Evolutionary conservation across 1,140 invertebrate species (phyloP).

Genomic region (Anagrus nilaparvatae): DNA sequence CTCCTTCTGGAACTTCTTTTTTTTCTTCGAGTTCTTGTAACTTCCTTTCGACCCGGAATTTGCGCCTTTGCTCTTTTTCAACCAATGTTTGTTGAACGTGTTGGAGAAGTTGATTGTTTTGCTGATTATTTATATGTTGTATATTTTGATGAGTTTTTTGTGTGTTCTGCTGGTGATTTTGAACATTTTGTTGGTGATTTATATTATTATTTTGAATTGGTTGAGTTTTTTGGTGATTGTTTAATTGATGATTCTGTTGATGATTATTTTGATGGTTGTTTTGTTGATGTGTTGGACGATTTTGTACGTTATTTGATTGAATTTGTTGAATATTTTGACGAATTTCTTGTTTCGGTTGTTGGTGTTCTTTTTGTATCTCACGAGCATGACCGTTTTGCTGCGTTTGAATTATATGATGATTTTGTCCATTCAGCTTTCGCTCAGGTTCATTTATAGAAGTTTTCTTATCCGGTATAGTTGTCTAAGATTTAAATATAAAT

Average conservation of each 20-base stretch:
- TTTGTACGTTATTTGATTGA: not conserved
- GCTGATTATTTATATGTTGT: not conserved
- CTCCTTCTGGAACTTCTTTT: constrained; percentile 40
- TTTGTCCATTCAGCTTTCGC: too few relatives aligned
- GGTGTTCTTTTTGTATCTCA: not conserved
- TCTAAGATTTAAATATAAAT: too few relatives aligned
- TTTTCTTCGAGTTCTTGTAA: constrained; percentile 65
- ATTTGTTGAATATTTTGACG: not conserved
- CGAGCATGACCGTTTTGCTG: too few relatives aligned
- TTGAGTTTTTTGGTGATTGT: constrained; percentile 26
- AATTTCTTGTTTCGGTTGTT: not conserved
- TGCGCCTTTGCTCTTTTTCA: constrained; percentile 64
- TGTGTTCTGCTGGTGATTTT: not conserved
- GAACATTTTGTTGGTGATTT: constrained; percentile 3
- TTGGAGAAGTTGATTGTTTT: constrained; percentile 9
- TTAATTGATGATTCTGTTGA: not conserved
- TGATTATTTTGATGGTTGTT: not conserved
- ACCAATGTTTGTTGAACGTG: constrained; percentile 25
- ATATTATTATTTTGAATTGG: constrained; percentile 8
- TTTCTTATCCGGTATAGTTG: too few relatives aligned
- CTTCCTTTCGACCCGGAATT: constrained; percentile 75
- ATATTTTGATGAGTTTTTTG: not conserved
- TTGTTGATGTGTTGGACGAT: not conserved
- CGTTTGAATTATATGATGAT: too few relatives aligned
- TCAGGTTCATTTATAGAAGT: too few relatives aligned